Base-by-base conservation (phyloP, 2,888 invertebrate species). In the Spodoptera littoralis region DNA sequence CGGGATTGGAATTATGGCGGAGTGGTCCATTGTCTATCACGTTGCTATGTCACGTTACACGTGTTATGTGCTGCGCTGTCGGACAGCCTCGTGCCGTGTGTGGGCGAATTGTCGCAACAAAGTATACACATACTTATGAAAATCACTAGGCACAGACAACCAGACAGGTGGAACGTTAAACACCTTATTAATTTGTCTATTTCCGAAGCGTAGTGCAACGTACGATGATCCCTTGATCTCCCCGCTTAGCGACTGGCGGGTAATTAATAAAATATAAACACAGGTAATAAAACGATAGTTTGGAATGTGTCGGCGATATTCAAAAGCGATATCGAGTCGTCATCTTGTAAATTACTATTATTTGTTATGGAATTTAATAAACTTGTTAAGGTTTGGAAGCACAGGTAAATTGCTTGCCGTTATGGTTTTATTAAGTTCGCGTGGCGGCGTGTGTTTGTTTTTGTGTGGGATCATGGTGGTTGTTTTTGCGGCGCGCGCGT, bases 281-380 rank as follows among this genome's bases (percentile, higher is more conserved):
- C 81, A 80, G 82, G 81, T 89, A 90, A 91, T 91, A 92, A 92
- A 92, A 91, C 87, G 84, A 88, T 89, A 85, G 86, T 82, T 83
- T 67, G 91, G 91, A 90, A 93, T 92, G 90, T 83, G 91, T 87
- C 93, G 91, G 92, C 89, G 82, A 82, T 87, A 86, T 88, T 90
- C 91, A 92, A 93, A 91, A 90, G 90, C 86, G 72, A 90, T 90
- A 91, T 87, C 84, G 85, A 90, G 85, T 89, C 88, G 89, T 92
- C 92, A 93, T 92, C 91, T 87, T 88, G 89, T 91, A 92, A 93
- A 94, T 93, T 89, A 92, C 91, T 90, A 94, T 92, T 93, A 93
- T 94, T 93, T 91, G 90, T 90, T 92, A 90, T 89, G 87, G 90
- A 92, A 93, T 94, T 86, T 94, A 94, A 94, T 95, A 94, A 93